A percentile compares a stretch with the other conserved stretches of the same genome.
These are phyloP conservation scores for Halichoeres trimaculatus DNA, from an alignment of 2,113 vertebrate genomes.

Conservation along the genomic window DNA sequence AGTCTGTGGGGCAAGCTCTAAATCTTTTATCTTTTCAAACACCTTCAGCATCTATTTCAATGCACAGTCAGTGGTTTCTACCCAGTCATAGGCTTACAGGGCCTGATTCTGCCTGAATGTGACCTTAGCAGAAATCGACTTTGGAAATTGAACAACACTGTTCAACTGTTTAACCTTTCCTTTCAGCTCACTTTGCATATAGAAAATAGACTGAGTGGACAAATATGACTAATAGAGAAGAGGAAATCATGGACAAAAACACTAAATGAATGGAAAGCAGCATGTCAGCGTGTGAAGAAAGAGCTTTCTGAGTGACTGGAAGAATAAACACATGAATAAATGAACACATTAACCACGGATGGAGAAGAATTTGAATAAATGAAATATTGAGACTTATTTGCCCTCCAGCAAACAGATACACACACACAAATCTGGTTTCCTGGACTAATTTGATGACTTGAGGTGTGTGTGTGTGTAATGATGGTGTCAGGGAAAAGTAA, in stretches of 20 bases:
- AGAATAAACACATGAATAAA: slow-evolving; percentile 37
- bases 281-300: slow-evolving; percentile 33
- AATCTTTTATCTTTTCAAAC: too few relatives aligned
- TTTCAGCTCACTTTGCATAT: slow-evolving; percentile 27
- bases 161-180: neutral
- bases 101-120: too few relatives aligned
- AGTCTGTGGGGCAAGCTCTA: too few relatives aligned
- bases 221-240: slow-evolving; percentile 20
- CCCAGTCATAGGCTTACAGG: too few relatives aligned
- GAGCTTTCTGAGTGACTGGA: slow-evolving; percentile 20
- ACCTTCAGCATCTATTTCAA: too few relatives aligned
- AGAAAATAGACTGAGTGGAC: slow-evolving; percentile 26
- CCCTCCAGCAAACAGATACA: slow-evolving; percentile 15
- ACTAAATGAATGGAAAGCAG: slow-evolving; percentile 15
- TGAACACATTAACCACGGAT: slow-evolving; percentile 38
- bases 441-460: neutral
- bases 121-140: neutral
- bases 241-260: slow-evolving; percentile 20
- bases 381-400: slow-evolving; percentile 50
- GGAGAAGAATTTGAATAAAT: slow-evolving; percentile 34
- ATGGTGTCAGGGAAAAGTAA: neutral
- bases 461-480: slow-evolving; percentile 9
- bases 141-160: too few relatives aligned
- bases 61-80: too few relatives aligned
- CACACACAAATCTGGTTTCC: neutral